These are phyloP conservation scores for Muntiacus muntjak DNA, from an alignment of 2,113 vertebrate species.

Conservation along the genomic window DNA sequence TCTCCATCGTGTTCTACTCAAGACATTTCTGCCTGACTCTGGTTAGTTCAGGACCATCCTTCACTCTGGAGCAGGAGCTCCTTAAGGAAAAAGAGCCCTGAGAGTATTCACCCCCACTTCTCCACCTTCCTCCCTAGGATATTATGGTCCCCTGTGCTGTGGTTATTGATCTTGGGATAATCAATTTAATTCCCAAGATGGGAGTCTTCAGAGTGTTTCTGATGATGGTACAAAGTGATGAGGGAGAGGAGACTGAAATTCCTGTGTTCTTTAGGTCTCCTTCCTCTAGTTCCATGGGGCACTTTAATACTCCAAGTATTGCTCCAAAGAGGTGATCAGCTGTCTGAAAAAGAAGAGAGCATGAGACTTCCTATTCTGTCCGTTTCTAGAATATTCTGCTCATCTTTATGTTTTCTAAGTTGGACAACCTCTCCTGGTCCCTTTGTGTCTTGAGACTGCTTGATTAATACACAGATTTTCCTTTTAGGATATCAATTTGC, in stretches of 20 bases:
- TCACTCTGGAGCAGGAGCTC: background rate
- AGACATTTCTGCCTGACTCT: background rate
- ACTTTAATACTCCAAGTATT: background rate
- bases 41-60: background rate
- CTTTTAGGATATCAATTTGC: conserved; percentile 89
- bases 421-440: rapidly evolving
- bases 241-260: background rate
- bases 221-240: background rate
- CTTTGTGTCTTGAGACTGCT: background rate
- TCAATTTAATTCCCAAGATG: background rate
- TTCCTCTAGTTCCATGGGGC: background rate
- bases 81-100: background rate
- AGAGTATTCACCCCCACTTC: rapidly evolving
- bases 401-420: background rate
- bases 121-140: background rate
- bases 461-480: conserved; percentile 15
- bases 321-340: background rate
- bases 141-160: rapidly evolving
- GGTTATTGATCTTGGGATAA: background rate
- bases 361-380: rapidly evolving
- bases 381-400: background rate
- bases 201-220: background rate
- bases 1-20: rapidly evolving
- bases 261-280: background rate
- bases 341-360: background rate